phyloP scores from a whole-genome alignment of 2,888 invertebrate species.

The Torymus tubicola region DNA sequence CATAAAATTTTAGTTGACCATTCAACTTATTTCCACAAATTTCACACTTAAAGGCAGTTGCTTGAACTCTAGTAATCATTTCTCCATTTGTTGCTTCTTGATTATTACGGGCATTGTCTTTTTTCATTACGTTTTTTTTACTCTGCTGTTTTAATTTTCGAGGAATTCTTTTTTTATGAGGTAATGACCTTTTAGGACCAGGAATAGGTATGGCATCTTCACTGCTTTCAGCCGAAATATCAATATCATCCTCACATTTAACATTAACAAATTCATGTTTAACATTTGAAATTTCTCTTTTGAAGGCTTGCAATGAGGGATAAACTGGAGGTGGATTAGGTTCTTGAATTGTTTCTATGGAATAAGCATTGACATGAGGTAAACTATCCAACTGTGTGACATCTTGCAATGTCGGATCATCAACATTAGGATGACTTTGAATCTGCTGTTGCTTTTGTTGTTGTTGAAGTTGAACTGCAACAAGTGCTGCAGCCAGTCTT shows the following conservation, averaged over 20 bases:
- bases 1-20: conserved; percentile 89
- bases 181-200: conserved; percentile 83
- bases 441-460: conserved; percentile 80
- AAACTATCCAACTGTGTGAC: conserved; percentile 70
- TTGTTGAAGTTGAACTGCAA: conserved; percentile 81
- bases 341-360: conserved; percentile 71
- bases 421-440: conserved; percentile 69
- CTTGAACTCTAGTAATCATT: conserved; percentile 72
- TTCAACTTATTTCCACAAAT: conserved; percentile 86
- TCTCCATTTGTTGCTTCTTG: conserved; percentile 61
- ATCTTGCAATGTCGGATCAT: conserved; percentile 69
- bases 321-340: conserved; percentile 69
- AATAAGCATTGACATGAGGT: conserved; percentile 70
- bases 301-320: conserved; percentile 68
- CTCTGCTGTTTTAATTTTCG: conserved; percentile 82
- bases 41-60: conserved; percentile 84
- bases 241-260: conserved; percentile 75
- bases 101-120: conserved; percentile 65
- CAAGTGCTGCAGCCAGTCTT: conserved; percentile 80
- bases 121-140: conserved; percentile 65
- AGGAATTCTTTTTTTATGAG: conserved; percentile 92
- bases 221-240: conserved; percentile 76
- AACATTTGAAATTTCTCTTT: conserved; percentile 68
- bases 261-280: conserved; percentile 73
- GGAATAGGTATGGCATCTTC: conserved; percentile 74